These are phyloP conservation scores for Patella pellucida DNA, from an alignment of 2,888 invertebrate species.

Conservation along the genomic window DNA sequence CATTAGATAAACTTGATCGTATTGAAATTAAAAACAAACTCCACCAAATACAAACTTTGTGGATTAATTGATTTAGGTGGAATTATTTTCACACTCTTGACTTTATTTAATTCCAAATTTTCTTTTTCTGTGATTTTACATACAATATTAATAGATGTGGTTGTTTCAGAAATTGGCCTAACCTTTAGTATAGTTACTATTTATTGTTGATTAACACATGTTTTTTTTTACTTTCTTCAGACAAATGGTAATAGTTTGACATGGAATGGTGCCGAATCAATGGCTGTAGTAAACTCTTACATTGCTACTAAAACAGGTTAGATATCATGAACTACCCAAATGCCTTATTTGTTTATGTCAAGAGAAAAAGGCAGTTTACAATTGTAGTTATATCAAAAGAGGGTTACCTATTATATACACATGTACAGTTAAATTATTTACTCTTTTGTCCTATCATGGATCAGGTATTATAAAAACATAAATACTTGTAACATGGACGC, in stretches of 20 bases:
- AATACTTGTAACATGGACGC: no score
- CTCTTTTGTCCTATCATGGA: no score
- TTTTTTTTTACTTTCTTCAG: conserved; percentile 17
- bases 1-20: no score
- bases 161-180: background rate
- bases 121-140: conserved; percentile 8
- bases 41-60: no score
- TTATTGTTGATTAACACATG: no score
- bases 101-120: conserved; percentile 2
- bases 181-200: background rate
- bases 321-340: conserved; percentile 18
- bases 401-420: no score
- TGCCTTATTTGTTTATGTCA: no score
- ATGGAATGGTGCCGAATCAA: conserved; percentile 37
- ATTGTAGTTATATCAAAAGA: no score
- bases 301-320: conserved; percentile 63
- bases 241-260: conserved; percentile 30
- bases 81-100: background rate
- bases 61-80: background rate
- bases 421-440: no score
- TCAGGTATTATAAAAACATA: no score
- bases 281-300: conserved; percentile 63
- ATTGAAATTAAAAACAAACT: no score
- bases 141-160: background rate
- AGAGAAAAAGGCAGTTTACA: no score